Evolutionary conservation across 2,888 invertebrate species (phyloP).

Genomic region (Chrysolina americana): DNA sequence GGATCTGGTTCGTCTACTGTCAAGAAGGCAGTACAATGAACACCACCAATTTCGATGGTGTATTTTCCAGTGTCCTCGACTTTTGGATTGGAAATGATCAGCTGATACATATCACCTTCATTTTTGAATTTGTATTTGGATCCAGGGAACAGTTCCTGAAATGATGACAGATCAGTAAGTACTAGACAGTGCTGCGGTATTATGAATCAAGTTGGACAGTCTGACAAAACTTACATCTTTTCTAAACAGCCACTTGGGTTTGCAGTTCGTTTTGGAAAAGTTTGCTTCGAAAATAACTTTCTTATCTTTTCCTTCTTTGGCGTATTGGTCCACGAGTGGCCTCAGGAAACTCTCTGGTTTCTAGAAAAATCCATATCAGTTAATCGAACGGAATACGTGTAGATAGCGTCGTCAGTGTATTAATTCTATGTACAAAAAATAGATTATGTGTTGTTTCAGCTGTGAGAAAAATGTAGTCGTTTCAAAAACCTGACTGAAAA

Average conservation of each 20-base stretch:
- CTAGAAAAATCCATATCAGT: conserved; percentile 70
- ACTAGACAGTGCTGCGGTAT: too few relatives aligned
- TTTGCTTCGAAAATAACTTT: conserved; percentile 93
- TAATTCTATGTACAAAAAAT: conserved; percentile 49
- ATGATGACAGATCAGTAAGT: conserved; percentile 6
- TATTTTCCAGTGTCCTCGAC: conserved; percentile 98
- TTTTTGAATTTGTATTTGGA: conserved; percentile 96
- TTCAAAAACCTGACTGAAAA: conserved; percentile 63
- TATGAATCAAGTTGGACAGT: background rate
- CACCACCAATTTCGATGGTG: conserved; percentile 93
- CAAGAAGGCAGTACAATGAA: conserved; percentile 90
- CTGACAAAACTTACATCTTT: conserved; percentile 85
- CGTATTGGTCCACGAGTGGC: conserved; percentile 93
- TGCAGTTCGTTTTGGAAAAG: conserved; percentile 96
- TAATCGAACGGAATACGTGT: conserved; percentile 6
- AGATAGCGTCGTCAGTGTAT: conserved; percentile 11
- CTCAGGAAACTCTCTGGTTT: conserved; percentile 96
- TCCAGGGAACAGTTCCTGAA: conserved; percentile 93
- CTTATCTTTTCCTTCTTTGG: conserved; percentile 96
- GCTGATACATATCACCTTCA: conserved; percentile 91
- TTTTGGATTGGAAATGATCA: conserved; percentile 92
- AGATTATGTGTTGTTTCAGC: conserved; percentile 54
- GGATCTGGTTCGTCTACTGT: conserved; percentile 98
- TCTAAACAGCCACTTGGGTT: conserved; percentile 92
- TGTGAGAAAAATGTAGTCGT: conserved; percentile 62